Percentiles rank a stretch among this genome's conserved stretches.
phyloP scores from a whole-genome alignment of 2,888 invertebrate genomes.

The Anticlea derivata region DNA sequence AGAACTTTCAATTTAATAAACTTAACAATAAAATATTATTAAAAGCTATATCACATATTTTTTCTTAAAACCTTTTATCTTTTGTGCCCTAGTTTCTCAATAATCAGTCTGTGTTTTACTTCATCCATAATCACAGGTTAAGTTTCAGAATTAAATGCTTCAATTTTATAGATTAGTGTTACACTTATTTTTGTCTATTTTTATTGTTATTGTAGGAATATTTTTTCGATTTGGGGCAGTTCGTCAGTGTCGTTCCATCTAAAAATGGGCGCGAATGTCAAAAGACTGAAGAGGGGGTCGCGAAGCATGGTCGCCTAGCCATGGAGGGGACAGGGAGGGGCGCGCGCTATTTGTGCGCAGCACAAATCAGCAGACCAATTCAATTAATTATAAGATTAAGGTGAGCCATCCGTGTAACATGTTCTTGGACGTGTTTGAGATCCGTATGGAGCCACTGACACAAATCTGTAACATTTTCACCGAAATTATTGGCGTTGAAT shows the following conservation, averaged over 20 bases:
- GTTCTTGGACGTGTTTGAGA: constrained; percentile 65
- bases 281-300: constrained; percentile 79
- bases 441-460: constrained; percentile 54
- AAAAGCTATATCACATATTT: constrained; percentile 56
- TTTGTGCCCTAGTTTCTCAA: constrained; percentile 24
- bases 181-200: constrained; percentile 32
- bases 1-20: constrained; percentile 49
- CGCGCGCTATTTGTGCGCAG: constrained; percentile 76
- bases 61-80: constrained; percentile 43
- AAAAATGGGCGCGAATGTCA: constrained; percentile 82
- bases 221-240: constrained; percentile 63
- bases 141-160: constrained; percentile 59
- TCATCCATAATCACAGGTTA: constrained; percentile 37
- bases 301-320: constrained; percentile 54
- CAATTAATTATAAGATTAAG: constrained; percentile 84
- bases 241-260: constrained; percentile 77
- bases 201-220: constrained; percentile 41
- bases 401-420: constrained; percentile 73
- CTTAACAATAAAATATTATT: constrained; percentile 33
- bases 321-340: constrained; percentile 51
- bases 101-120: constrained; percentile 22
- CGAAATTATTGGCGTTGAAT: constrained; percentile 45
- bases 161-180: constrained; percentile 45
- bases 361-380: constrained; percentile 81
- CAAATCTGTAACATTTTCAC: constrained; percentile 48